These are phyloP conservation scores for Cavia aperea DNA, from an alignment of 2,113 vertebrate genomes.

Conservation along the genomic window DNA sequence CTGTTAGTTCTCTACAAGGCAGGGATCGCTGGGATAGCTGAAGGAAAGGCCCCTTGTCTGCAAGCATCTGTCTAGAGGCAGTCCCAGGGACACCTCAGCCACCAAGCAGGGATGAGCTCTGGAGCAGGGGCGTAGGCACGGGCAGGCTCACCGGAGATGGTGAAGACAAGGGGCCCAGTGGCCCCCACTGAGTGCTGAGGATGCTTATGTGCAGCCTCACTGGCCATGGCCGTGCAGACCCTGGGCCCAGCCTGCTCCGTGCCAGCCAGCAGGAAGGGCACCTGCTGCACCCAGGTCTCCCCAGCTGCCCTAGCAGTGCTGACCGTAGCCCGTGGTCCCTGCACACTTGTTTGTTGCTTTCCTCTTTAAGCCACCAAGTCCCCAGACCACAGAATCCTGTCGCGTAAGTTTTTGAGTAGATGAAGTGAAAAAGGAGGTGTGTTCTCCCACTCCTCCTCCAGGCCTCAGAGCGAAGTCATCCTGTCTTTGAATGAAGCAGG, in stretches of 20 bases:
- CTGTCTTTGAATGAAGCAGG: neutral
- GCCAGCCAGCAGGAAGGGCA: neutral
- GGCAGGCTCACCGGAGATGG: conserved; percentile 15
- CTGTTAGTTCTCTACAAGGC: neutral
- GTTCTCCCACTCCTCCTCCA: neutral
- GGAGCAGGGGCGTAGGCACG: fast-evolving
- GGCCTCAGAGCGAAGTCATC: neutral
- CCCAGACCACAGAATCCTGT: neutral
- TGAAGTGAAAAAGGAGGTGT: neutral
- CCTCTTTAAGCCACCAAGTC: fast-evolving
- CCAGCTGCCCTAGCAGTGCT: fast-evolving
- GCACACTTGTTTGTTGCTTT: fast-evolving
- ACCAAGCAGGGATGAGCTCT: neutral
- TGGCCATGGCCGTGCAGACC: neutral
- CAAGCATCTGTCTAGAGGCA: fast-evolving
- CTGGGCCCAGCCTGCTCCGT: neutral
- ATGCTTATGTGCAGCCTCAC: fast-evolving
- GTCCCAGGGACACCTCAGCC: neutral
- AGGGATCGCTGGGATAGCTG: too few relatives aligned
- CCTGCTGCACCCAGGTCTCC: fast-evolving
- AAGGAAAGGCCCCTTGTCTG: neutral
- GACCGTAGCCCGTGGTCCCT: fast-evolving
- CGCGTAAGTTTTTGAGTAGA: neutral
- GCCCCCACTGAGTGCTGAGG: neutral
- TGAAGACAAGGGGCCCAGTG: neutral